These are phyloP conservation scores for Apus apus DNA, from an alignment of 2,113 vertebrate species.

Conservation along the genomic window DNA sequence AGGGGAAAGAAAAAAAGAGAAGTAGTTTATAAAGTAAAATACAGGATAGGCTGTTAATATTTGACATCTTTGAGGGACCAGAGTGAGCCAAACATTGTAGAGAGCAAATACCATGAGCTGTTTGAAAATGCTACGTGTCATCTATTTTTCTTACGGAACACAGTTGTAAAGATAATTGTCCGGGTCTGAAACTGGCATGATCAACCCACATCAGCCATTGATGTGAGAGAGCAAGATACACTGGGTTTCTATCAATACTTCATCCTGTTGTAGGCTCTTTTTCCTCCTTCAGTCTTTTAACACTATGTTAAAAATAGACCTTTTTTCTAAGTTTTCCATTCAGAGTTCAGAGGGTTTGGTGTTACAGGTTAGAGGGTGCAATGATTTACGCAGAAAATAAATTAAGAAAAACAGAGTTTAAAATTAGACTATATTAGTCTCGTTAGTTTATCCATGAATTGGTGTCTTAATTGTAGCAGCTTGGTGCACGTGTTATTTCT, in stretches of 20 bases:
- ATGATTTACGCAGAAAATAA: neutral
- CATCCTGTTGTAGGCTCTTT: neutral
- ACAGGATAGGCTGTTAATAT: neutral
- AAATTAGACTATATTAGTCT: neutral
- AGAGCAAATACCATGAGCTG: neutral
- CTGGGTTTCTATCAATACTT: neutral
- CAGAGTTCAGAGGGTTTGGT: neutral
- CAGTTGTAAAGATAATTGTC: neutral
- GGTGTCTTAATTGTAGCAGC: neutral
- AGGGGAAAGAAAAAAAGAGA: neutral
- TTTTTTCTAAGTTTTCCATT: neutral
- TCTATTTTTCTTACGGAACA: neutral
- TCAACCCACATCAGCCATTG: neutral
- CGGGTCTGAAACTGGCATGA: neutral
- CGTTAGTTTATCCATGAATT: neutral
- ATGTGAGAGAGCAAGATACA: neutral
- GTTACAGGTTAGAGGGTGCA: neutral
- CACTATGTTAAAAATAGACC: neutral
- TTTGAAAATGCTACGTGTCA: neutral
- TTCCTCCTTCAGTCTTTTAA: neutral
- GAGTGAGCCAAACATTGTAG: neutral
- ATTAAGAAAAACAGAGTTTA: neutral
- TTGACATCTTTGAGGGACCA: neutral
- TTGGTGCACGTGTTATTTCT: neutral
- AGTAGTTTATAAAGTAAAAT: neutral